These are phyloP conservation scores for Heteromyza rotundicornis DNA, from an alignment of 2,888 invertebrate species.

Conservation along the genomic window DNA sequence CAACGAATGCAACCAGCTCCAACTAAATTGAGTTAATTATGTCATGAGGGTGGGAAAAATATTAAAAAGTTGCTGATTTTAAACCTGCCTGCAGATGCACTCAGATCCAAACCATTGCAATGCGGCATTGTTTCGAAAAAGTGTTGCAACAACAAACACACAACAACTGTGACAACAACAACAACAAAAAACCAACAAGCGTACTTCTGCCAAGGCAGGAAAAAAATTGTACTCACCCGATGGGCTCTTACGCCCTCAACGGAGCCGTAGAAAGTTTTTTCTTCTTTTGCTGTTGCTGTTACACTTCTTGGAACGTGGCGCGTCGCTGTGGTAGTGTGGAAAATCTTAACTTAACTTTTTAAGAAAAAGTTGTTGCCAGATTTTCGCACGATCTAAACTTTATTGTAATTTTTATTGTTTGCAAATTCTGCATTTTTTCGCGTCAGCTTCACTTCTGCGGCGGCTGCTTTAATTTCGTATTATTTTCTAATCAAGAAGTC, in stretches of 20 bases:
- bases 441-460: background rate
- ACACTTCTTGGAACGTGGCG: background rate
- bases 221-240: no score
- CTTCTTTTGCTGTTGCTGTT: background rate
- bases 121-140: slow-evolving; percentile 1
- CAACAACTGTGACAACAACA: no score
- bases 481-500: slow-evolving; percentile 2
- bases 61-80: background rate
- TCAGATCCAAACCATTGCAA: background rate
- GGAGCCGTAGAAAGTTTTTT: slow-evolving; percentile 5
- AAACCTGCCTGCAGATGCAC: background rate
- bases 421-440: background rate
- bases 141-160: background rate
- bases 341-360: background rate
- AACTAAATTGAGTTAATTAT: slow-evolving; percentile 55
- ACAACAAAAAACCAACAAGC: no score
- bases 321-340: slow-evolving; percentile 17
- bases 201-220: no score
- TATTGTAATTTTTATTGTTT: slow-evolving; percentile 41
- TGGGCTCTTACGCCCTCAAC: no score
- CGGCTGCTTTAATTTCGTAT: background rate
- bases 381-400: slow-evolving; percentile 35
- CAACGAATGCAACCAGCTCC: slow-evolving; percentile 26
- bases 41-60: slow-evolving; percentile 62
- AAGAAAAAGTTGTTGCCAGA: slow-evolving; percentile 8